Evolutionary conservation across 2,888 invertebrate genomes (phyloP).

Genomic region (Cataglyphis livida): DNA sequence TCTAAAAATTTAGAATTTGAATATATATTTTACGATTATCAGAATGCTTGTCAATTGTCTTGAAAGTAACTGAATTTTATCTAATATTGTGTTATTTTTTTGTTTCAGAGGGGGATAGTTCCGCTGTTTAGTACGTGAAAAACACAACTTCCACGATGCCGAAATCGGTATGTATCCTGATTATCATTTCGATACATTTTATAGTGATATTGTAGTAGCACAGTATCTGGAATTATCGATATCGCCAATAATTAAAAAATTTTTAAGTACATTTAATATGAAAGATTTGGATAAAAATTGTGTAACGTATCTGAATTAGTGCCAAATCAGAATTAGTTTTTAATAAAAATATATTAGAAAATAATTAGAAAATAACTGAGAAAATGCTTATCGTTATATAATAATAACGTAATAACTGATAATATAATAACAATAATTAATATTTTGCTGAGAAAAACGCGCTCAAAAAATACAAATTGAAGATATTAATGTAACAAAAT

Average conservation of each 20-base stretch:
- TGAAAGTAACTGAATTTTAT: not conserved
- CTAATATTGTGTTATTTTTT: slow-evolving; percentile 55
- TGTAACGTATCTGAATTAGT: not conserved
- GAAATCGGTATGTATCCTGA: slow-evolving; percentile 80
- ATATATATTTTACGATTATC: not conserved
- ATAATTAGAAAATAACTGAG: not conserved
- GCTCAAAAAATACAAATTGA: not conserved
- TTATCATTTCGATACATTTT: not conserved
- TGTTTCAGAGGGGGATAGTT: slow-evolving; percentile 80
- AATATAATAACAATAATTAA: not conserved
- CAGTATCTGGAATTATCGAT: not conserved
- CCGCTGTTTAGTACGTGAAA: slow-evolving; percentile 71
- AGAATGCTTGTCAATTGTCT: not conserved
- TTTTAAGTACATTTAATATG: not conserved
- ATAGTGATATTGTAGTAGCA: not conserved
- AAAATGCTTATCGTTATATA: not conserved
- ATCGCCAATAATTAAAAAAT: not conserved
- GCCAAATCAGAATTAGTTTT: not conserved
- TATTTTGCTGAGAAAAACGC: not conserved
- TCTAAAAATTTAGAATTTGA: not conserved
- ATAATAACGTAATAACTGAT: not conserved
- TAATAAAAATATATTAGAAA: not conserved
- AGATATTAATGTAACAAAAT: not conserved
- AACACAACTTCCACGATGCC: slow-evolving; percentile 81
- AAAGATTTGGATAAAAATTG: not conserved